Conservation (phyloP, 2,888 invertebrate genomes). For the Kuschelorhynchus macadamiae region DNA sequence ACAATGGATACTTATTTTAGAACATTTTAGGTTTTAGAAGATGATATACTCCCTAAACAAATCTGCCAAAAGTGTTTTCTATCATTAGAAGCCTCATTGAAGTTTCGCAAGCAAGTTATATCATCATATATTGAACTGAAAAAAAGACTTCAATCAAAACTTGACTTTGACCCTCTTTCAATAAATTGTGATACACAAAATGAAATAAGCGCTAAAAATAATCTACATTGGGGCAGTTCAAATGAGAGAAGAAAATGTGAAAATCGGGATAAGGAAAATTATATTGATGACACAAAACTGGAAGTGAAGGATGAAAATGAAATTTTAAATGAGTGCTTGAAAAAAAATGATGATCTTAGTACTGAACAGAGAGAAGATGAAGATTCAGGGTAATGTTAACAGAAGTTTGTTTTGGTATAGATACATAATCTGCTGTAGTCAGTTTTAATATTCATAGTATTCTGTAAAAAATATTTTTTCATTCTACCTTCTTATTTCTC, state of each 20-base stretch:
- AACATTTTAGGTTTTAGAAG: too few species aligned
- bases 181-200: slow-evolving; percentile 7
- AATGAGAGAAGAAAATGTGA: too few species aligned
- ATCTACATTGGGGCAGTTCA: background rate
- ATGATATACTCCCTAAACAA: slow-evolving; percentile 35
- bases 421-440: too few species aligned
- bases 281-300: slow-evolving; percentile 2
- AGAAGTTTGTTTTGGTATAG: too few species aligned
- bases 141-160: slow-evolving; percentile 17
- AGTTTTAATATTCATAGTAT: too few species aligned
- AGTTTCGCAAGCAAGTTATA: slow-evolving; percentile 34
- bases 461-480: too few species aligned
- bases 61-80: slow-evolving; percentile 35
- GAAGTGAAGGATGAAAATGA: slow-evolving; percentile 8
- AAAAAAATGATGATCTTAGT: slow-evolving; percentile 22
- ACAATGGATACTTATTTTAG: too few species aligned
- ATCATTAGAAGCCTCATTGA: slow-evolving; percentile 17
- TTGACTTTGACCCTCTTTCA: slow-evolving; percentile 15
- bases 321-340: background rate
- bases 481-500: too few species aligned
- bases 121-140: slow-evolving; percentile 32
- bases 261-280: too few species aligned
- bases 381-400: background rate
- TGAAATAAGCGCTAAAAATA: background rate
- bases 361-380: background rate